Evolutionary conservation across 1,140 invertebrate genomes (phyloP).

Genomic region (Acromyrmex charruanus): DNA sequence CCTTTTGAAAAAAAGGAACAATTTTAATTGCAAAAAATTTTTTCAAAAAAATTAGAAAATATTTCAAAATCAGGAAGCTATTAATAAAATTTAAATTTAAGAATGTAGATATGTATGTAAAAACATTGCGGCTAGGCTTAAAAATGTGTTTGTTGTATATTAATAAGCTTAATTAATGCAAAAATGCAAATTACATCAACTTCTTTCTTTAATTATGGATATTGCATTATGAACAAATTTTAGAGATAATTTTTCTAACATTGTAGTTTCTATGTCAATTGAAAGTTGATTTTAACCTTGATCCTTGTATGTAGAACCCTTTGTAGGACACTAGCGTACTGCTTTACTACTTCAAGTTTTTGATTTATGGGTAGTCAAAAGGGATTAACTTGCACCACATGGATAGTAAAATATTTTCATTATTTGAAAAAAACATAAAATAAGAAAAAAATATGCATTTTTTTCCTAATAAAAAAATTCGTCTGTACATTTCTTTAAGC

Average conservation of each 20-base stretch:
- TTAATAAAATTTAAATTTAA: constrained; percentile 3
- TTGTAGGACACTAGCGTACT: constrained; percentile 24
- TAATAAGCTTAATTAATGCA: not conserved
- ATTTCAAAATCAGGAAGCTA: not conserved
- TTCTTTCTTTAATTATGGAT: not conserved
- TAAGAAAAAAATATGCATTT: not conserved
- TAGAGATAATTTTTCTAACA: not conserved
- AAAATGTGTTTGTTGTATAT: not conserved
- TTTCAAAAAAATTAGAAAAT: too few relatives aligned
- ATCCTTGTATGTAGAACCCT: not conserved
- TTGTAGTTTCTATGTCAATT: not conserved
- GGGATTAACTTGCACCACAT: not conserved
- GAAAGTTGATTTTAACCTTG: not conserved
- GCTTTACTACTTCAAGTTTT: constrained; percentile 27
- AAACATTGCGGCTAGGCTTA: not conserved
- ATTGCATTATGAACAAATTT: constrained; percentile 1
- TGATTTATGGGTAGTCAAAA: not conserved
- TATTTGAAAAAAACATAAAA: not conserved
- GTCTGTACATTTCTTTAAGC: not conserved
- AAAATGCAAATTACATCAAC: not conserved
- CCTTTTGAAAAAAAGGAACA: not conserved
- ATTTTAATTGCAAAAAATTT: not conserved
- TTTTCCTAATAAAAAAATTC: not conserved
- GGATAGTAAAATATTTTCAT: not conserved
- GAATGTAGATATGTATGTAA: not conserved